These are phyloP conservation scores for Temnothorax unifasciatus DNA, from an alignment of 2,888 invertebrate genomes.

Conservation along the genomic window DNA sequence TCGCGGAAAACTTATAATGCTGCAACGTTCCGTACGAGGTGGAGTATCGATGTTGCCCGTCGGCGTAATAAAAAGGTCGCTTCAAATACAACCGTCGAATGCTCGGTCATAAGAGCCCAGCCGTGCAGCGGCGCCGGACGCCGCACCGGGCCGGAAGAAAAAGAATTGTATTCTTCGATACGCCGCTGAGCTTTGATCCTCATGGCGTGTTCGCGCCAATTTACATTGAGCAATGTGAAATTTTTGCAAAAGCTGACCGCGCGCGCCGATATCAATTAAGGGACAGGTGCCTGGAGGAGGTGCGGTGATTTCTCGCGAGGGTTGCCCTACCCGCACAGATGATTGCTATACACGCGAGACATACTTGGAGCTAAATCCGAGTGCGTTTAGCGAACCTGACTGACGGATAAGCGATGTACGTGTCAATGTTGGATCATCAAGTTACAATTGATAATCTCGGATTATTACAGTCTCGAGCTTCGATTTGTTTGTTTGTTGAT, in stretches of 20 bases:
- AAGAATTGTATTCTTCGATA: conserved; percentile 34
- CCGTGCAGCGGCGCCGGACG: neutral
- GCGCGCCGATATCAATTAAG: conserved; percentile 20
- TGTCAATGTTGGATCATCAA: conserved; percentile 14
- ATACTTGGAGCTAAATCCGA: neutral
- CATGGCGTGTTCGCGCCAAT: conserved; percentile 33
- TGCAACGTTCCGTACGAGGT: conserved; percentile 41
- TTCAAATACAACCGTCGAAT: conserved; percentile 52
- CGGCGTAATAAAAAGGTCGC: conserved; percentile 63
- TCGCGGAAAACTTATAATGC: conserved; percentile 79
- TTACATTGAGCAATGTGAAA: conserved; percentile 20
- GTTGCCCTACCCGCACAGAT: neutral
- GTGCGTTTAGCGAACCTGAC: neutral
- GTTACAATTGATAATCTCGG: conserved; percentile 25
- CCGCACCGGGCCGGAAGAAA: neutral
- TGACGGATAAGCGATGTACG: neutral
- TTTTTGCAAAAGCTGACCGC: conserved; percentile 2
- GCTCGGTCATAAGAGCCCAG: conserved; percentile 46
- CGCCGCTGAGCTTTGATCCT: neutral
- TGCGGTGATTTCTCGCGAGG: neutral
- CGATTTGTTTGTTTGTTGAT: conserved; percentile 25
- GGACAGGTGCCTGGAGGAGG: conserved; percentile 6
- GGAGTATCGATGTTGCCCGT: conserved; percentile 57
- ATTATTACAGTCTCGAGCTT: neutral
- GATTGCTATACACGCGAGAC: neutral